Evolutionary conservation across 1,140 invertebrate genomes (phyloP).

Genomic region (Helicoverpa armigera): DNA sequence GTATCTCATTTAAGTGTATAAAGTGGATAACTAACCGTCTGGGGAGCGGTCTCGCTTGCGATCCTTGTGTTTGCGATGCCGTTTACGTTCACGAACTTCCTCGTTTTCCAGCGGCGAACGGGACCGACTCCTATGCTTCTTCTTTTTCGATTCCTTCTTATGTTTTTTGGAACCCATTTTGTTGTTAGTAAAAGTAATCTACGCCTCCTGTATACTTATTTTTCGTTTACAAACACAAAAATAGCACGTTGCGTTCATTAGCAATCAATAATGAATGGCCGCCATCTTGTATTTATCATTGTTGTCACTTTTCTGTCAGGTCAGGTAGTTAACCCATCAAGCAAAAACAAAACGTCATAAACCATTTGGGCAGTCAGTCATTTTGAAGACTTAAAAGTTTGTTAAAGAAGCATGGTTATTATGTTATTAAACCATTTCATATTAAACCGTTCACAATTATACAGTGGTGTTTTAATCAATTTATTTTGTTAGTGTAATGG

Average conservation of each 20-base stretch:
- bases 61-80: slow-evolving; percentile 82
- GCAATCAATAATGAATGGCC: not conserved
- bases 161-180: slow-evolving; percentile 83
- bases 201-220: not conserved
- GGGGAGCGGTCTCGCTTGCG: slow-evolving; percentile 81
- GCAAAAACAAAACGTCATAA: no score
- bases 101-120: slow-evolving; percentile 76
- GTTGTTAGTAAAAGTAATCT: not conserved
- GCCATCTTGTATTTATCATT: not conserved
- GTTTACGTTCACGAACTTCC: slow-evolving; percentile 73
- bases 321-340: no score
- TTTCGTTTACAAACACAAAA: slow-evolving; percentile 27
- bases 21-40: slow-evolving; percentile 75
- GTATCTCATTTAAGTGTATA: slow-evolving; percentile 55
- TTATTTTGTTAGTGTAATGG: no score
- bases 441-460: no score
- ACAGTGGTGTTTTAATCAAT: no score
- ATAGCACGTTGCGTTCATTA: not conserved
- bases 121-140: slow-evolving; percentile 82
- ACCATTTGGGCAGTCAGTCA: no score
- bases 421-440: no score
- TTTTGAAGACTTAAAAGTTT: no score
- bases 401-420: no score
- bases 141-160: slow-evolving; percentile 84
- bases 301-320: no score